These are phyloP conservation scores for Thelaira solivaga DNA, from an alignment of 2,888 invertebrate species.

Conservation along the genomic window DNA sequence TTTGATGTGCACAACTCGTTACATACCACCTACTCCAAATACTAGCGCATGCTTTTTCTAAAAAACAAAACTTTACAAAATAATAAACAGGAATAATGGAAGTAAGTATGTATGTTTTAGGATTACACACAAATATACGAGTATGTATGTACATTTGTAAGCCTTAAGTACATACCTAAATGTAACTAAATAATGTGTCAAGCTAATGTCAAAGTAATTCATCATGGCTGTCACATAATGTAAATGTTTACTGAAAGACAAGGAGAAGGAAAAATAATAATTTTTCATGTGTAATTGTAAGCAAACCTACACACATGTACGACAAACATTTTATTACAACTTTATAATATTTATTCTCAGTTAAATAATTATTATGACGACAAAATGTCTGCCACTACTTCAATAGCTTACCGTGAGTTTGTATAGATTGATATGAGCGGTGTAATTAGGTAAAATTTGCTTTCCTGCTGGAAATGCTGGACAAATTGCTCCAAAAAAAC, in stretches of 20 bases:
- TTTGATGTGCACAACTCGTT: conserved; percentile 69
- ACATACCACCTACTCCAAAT: too few relatives aligned
- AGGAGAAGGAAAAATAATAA: background rate
- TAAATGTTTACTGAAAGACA: conserved; percentile 18
- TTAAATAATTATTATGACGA: conserved; percentile 12
- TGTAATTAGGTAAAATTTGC: background rate
- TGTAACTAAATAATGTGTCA: conserved; percentile 37
- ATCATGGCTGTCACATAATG: conserved; percentile 33
- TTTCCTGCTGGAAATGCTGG: too few relatives aligned
- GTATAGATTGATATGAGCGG: background rate
- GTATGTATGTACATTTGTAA: background rate
- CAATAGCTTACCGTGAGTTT: background rate
- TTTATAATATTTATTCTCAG: conserved; percentile 37
- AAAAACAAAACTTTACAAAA: conserved; percentile 2
- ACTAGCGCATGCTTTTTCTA: background rate
- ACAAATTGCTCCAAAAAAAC: too few relatives aligned
- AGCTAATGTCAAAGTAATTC: conserved; percentile 53
- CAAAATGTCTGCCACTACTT: conserved; percentile 41
- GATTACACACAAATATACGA: background rate
- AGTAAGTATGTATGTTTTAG: background rate
- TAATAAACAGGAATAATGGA: background rate
- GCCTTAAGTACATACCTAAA: conserved; percentile 12
- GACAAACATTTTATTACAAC: too few relatives aligned
- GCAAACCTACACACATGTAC: conserved; percentile 15
- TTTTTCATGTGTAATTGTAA: conserved; percentile 13